Conservation (phyloP, 1,140 invertebrate species). For the Eulimnadia texana region DNA sequence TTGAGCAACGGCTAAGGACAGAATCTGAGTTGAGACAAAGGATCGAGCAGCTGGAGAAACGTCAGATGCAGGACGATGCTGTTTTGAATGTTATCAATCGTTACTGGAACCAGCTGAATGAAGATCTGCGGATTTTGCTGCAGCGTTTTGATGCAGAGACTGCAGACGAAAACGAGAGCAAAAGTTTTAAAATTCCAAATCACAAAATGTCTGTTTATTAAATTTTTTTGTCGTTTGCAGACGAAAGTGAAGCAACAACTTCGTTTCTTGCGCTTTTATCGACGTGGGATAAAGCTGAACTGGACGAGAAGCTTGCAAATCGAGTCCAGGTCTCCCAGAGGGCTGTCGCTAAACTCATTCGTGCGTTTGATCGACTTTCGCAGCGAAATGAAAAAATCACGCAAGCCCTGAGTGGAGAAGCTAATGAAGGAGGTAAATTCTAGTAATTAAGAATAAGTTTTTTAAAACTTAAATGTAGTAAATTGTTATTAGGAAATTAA, state of each 20-base stretch:
- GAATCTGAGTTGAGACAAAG: slow-evolving; percentile 79
- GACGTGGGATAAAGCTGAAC: slow-evolving; percentile 93
- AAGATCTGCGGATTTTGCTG: slow-evolving; percentile 84
- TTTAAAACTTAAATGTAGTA: background rate
- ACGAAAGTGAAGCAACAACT: slow-evolving; percentile 92
- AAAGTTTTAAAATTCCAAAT: slow-evolving; percentile 43
- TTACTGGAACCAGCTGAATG: slow-evolving; percentile 95
- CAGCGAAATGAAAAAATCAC: slow-evolving; percentile 87
- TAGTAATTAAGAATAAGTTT: background rate
- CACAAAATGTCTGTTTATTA: slow-evolving; percentile 9
- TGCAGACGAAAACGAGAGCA: slow-evolving; percentile 87
- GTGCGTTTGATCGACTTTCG: slow-evolving; percentile 86
- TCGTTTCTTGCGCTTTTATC: slow-evolving; percentile 92
- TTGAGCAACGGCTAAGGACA: slow-evolving; percentile 75
- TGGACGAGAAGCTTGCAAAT: slow-evolving; percentile 89
- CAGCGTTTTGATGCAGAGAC: slow-evolving; percentile 95
- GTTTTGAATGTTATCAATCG: slow-evolving; percentile 94
- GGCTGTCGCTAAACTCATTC: slow-evolving; percentile 88
- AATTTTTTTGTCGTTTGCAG: slow-evolving; percentile 24
- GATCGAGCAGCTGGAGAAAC: slow-evolving; percentile 91
- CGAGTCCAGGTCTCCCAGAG: slow-evolving; percentile 80
- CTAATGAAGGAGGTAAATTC: slow-evolving; percentile 40
- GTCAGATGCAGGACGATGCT: slow-evolving; percentile 94
- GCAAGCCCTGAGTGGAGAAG: slow-evolving; percentile 67
- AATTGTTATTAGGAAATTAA: background rate